phyloP scores from a whole-genome alignment of 1,140 invertebrate species.

The Lutraria rhynchaena region DNA sequence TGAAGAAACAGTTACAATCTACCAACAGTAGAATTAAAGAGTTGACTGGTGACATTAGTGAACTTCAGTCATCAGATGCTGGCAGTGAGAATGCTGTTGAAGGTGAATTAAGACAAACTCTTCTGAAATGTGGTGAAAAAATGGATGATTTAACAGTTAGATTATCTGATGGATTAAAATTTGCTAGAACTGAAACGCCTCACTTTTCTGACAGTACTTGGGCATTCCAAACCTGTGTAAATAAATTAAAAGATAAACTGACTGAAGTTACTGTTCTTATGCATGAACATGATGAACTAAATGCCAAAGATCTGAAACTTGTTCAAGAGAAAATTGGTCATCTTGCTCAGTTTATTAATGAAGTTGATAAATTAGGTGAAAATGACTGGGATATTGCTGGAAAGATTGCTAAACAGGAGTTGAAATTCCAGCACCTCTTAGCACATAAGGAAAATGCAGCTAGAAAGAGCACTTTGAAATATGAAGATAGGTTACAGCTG shows the following conservation, averaged over 20 bases:
- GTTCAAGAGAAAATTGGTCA: constrained; percentile 70
- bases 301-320: constrained; percentile 67
- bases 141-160: constrained; percentile 66
- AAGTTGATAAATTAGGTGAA: constrained; percentile 68
- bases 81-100: constrained; percentile 29
- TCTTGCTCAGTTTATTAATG: constrained; percentile 71
- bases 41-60: constrained; percentile 65
- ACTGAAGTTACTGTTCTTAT: constrained; percentile 63
- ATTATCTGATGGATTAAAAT: constrained; percentile 61
- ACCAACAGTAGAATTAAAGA: constrained; percentile 70
- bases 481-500: constrained; percentile 72
- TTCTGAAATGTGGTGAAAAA: constrained; percentile 68
- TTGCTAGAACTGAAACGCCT: constrained; percentile 44
- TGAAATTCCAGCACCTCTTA: constrained; percentile 50
- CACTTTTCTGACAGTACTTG: constrained; percentile 58
- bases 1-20: constrained; percentile 70
- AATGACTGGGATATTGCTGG: constrained; percentile 74
- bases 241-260: constrained; percentile 71
- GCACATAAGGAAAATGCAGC: constrained; percentile 54
- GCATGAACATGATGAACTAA: constrained; percentile 70
- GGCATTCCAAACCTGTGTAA: constrained; percentile 73
- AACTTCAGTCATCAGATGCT: constrained; percentile 34
- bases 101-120: constrained; percentile 55
- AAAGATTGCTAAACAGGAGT: constrained; percentile 68
- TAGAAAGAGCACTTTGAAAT: constrained; percentile 54